These are phyloP conservation scores for Halictus quadricinctus DNA, from an alignment of 2,888 invertebrate genomes.

Conservation along the genomic window DNA sequence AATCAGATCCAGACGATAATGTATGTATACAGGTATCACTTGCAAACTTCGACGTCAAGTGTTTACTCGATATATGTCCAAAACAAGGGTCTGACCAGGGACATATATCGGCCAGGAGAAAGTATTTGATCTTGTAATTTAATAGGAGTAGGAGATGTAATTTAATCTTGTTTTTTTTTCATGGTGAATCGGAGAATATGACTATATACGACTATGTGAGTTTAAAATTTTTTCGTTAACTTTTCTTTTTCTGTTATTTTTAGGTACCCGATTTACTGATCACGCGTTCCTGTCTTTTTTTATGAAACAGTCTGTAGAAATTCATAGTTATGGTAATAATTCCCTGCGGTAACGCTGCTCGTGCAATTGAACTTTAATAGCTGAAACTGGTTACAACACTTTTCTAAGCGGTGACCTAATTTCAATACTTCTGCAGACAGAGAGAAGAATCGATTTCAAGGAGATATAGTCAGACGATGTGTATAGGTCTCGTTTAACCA, in stretches of 20 bases:
- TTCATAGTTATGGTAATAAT: too few relatives aligned
- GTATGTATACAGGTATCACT: background rate
- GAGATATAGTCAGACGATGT: conserved; percentile 1
- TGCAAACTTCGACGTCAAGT: background rate
- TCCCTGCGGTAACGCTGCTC: background rate
- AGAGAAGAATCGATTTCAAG: background rate
- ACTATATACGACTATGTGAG: background rate
- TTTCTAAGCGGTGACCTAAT: conserved; percentile 6
- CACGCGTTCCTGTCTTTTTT: background rate
- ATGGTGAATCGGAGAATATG: background rate
- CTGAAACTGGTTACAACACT: background rate
- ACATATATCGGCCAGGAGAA: too few relatives aligned
- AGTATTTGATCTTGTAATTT: too few relatives aligned
- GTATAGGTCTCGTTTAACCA: conserved; percentile 4
- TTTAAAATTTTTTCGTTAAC: background rate
- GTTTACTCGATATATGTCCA: background rate
- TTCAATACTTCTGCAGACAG: conserved; percentile 1
- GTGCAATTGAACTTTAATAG: background rate
- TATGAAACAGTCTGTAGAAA: too few relatives aligned
- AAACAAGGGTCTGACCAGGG: too few relatives aligned
- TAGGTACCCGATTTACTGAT: background rate
- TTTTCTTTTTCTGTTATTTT: background rate
- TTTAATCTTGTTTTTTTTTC: background rate
- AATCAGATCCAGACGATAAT: background rate
- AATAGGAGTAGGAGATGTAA: too few relatives aligned